phyloP scores from a whole-genome alignment of 2,113 vertebrate genomes.

The Calidris pygmaea region DNA sequence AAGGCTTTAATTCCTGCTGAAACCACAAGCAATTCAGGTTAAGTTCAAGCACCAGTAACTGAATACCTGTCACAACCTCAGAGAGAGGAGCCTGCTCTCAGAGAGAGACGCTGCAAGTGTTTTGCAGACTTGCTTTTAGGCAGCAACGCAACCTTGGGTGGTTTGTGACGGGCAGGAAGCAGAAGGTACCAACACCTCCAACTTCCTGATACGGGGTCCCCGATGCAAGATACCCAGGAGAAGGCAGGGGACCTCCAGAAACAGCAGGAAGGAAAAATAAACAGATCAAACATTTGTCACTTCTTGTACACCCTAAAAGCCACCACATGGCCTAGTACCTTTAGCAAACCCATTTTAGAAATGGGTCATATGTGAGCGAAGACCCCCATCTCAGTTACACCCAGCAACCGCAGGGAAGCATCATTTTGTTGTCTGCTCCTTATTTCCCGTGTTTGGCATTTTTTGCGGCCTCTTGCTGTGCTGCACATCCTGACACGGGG shows the following conservation, averaged over 20 bases:
- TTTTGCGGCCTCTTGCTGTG: neutral
- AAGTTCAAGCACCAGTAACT: neutral
- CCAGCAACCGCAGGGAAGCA: neutral
- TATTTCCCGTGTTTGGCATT: neutral
- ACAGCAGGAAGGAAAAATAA: neutral
- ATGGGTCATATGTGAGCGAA: neutral
- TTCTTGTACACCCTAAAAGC: neutral
- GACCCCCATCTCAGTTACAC: neutral
- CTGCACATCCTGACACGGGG: neutral
- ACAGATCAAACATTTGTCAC: neutral
- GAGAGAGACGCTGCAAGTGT: neutral
- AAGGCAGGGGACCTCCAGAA: neutral
- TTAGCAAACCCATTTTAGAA: neutral
- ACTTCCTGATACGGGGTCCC: neutral
- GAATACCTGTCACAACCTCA: accelerated
- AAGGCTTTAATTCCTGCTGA: neutral
- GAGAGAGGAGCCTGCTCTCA: too few relatives aligned
- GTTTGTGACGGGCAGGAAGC: neutral
- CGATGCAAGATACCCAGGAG: accelerated
- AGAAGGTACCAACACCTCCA: neutral
- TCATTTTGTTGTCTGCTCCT: neutral
- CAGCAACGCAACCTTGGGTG: accelerated
- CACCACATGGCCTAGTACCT: neutral
- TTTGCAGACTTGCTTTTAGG: neutral
- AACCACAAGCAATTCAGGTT: neutral